Base-by-base conservation (phyloP, 2,888 invertebrate species). In the Homarus gammarus region DNA sequence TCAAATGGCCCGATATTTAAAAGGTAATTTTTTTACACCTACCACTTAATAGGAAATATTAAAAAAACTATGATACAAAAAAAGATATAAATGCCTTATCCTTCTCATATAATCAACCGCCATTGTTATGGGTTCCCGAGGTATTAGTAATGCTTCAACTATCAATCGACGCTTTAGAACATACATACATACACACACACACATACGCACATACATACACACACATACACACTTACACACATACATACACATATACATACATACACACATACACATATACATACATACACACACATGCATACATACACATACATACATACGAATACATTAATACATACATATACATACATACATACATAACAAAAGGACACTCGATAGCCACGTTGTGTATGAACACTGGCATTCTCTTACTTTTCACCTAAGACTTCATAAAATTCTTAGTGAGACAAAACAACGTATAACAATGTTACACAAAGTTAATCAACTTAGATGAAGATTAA, bases 401-500 rank as follows among this genome's bases (percentile, higher is more conserved):
- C 8, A 15, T 49, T 12, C 49, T 12, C 49, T 12, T n/a, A n/a
- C n/a, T n/a, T n/a, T n/a, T 15, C 8, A 8, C 8, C 49, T 15
- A 15, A 49, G 49, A 1, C 49, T 8, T 8, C 15, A 1, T 0
- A 49, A 15, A 12, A 49, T 49, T 49, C 15, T 49, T 49, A 49
- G 1, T 8, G 15, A 49, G 15, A 15, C 0, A 49, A 12, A 49
- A 0, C 8, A 0, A 49, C 49, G 15, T 8, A 15, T 15, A 49
- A 15, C 49, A 49, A 12, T 49, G 1, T 49, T 12, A 8, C 15
- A 49, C 49, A 49, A 15, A 49, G 61, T 79, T 33, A 33, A 56
- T 72, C 40, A 33, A 84, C 84, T 56, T 72, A 84, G 44, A 84
- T 51, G 73, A 72, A 73, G 72, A 70, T 72, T n/a, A n/a, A n/a